A percentile compares a stretch with the other conserved stretches of the same genome.
These are phyloP conservation scores for Phodopus roborovskii DNA, from an alignment of 2,113 vertebrate species.

Conservation along the genomic window DNA sequence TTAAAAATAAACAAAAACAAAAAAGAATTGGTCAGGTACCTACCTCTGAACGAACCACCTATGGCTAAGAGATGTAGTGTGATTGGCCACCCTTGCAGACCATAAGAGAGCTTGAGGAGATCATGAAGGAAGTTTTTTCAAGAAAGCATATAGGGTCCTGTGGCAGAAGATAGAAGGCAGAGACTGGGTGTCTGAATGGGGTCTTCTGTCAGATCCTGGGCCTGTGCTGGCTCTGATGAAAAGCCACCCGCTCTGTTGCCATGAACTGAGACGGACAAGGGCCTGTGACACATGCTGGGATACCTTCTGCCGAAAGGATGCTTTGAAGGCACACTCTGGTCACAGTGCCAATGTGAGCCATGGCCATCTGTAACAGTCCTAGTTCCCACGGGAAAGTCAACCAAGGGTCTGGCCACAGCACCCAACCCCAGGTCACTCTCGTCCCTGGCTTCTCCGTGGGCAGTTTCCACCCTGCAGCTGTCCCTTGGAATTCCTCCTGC, in stretches of 20 bases:
- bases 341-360: background rate
- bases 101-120: fast-evolving
- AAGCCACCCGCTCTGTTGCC: background rate
- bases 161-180: background rate
- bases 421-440: background rate
- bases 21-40: background rate
- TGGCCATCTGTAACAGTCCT: fast-evolving
- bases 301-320: background rate
- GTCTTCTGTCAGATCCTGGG: background rate
- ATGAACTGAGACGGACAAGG: background rate
- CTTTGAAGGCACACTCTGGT: background rate
- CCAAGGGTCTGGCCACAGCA: background rate
- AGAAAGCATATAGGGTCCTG: fast-evolving
- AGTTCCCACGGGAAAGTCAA: background rate
- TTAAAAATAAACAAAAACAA: background rate
- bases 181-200: fast-evolving
- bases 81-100: fast-evolving
- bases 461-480: background rate
- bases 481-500: background rate
- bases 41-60: background rate
- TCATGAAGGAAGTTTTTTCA: fast-evolving
- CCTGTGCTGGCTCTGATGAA: background rate
- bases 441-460: background rate
- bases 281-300: background rate
- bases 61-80: background rate